Evolutionary conservation across 2,888 invertebrate species (phyloP).

Genomic region (Cataglyphis albicans): DNA sequence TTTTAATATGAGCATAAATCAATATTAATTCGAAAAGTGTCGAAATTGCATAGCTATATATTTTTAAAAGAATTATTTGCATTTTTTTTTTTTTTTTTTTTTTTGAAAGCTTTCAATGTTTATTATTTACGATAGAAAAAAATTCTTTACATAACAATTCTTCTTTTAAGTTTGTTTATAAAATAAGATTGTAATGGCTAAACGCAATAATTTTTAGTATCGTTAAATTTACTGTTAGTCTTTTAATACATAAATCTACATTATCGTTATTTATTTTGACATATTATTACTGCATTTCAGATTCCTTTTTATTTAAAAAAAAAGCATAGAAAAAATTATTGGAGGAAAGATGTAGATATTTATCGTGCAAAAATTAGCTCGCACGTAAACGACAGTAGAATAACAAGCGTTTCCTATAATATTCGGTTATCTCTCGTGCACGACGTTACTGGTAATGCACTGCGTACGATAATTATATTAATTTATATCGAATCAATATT

Average conservation of each 20-base stretch:
- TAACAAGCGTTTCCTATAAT: conserved; percentile 48
- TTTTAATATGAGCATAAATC: conserved; percentile 12
- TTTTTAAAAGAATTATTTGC: conserved; percentile 4
- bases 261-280: neutral
- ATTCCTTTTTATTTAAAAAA: neutral
- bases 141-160: too few relatives aligned
- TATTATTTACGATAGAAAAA: neutral
- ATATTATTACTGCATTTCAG: neutral
- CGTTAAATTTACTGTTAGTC: neutral
- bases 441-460: conserved; percentile 46
- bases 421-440: conserved; percentile 47
- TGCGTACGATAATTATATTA: conserved; percentile 53
- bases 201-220: neutral
- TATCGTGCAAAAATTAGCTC: conserved; percentile 20
- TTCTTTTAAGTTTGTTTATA: neutral
- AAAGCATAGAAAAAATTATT: neutral
- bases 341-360: neutral
- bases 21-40: conserved; percentile 20
- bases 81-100: neutral
- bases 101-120: neutral
- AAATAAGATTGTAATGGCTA: neutral
- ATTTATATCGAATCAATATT: conserved; percentile 57
- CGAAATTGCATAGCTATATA: neutral
- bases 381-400: conserved; percentile 26
- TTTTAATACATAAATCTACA: neutral